A percentile compares a stretch with the other conserved stretches of the same genome.
Conservation (phyloP, 2,888 invertebrate genomes). For the Oscheius sp. region DNA sequence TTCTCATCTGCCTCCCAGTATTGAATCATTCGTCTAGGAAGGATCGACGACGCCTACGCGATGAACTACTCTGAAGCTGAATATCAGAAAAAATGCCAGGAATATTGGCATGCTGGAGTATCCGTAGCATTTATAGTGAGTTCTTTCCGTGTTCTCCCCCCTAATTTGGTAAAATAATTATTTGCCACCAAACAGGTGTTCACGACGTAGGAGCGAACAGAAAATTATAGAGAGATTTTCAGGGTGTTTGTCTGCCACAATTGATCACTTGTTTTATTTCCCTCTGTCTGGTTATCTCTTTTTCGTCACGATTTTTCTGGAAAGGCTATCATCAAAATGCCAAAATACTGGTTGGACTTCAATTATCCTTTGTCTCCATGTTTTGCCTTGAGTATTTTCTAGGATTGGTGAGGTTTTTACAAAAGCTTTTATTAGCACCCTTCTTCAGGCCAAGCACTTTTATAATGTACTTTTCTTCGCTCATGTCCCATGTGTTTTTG, state of each 20-base stretch:
- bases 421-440: neutral
- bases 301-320: neutral
- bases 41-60: too few relatives aligned
- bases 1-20: too few relatives aligned
- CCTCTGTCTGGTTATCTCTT: neutral
- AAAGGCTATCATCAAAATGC: conserved; percentile 16
- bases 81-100: neutral
- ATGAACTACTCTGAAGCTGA: too few relatives aligned
- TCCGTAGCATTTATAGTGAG: neutral
- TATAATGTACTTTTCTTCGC: neutral
- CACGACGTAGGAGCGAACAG: too few relatives aligned
- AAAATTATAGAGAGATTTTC: too few relatives aligned
- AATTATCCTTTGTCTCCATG: conserved; percentile 1
- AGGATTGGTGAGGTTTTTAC: neutral
- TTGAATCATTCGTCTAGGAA: too few relatives aligned
- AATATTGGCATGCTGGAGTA: neutral
- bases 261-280: conserved; percentile 3
- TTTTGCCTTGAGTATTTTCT: conserved; percentile 2
- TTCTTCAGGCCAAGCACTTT: conserved; percentile 4
- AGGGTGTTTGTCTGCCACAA: conserved; percentile 6
- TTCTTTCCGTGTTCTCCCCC: too few relatives aligned
- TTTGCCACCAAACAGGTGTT: too few relatives aligned
- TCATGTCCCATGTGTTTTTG: neutral
- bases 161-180: too few relatives aligned
- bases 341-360: conserved; percentile 1